Evolutionary conservation across 1,140 invertebrate genomes (phyloP).

Genomic region (Drosophila ogumai): DNA sequence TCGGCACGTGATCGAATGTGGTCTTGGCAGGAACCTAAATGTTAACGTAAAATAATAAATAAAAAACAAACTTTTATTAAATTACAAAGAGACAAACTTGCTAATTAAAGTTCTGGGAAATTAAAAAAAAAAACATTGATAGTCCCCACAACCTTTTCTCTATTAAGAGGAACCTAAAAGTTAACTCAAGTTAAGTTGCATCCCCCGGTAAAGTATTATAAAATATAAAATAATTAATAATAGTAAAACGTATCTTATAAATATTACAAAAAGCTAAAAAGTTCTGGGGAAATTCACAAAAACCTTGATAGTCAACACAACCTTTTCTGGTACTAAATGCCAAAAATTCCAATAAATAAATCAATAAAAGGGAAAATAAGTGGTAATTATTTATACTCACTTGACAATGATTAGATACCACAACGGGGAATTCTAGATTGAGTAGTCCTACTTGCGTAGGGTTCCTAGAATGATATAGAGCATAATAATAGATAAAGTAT

Average conservation of each 20-base stretch:
- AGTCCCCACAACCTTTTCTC: not conserved
- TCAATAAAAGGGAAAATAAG: constrained; percentile 26
- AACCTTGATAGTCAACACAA: not conserved
- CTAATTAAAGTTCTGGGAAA: not conserved
- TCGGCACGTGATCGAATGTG: constrained; percentile 21
- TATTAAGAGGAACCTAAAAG: too few relatives aligned
- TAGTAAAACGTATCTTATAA: not conserved
- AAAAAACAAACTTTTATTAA: too few relatives aligned
- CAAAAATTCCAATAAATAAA: not conserved
- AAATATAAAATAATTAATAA: too few relatives aligned
- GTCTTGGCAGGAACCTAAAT: not conserved
- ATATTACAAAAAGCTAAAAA: not conserved
- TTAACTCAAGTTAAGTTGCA: too few relatives aligned
- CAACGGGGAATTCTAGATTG: constrained; percentile 5
- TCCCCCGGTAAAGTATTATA: too few relatives aligned
- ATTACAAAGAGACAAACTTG: too few relatives aligned
- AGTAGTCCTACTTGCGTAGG: not conserved
- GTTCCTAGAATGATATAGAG: not conserved
- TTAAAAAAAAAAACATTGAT: not conserved
- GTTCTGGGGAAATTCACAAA: not conserved
- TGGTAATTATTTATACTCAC: constrained; percentile 36
- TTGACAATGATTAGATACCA: constrained; percentile 28
- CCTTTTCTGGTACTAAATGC: not conserved
- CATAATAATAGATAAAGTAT: constrained; percentile 1
- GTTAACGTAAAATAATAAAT: not conserved